These are phyloP conservation scores for Ibidorhyncha struthersii DNA, from an alignment of 2,113 vertebrate species.

Conservation along the genomic window DNA sequence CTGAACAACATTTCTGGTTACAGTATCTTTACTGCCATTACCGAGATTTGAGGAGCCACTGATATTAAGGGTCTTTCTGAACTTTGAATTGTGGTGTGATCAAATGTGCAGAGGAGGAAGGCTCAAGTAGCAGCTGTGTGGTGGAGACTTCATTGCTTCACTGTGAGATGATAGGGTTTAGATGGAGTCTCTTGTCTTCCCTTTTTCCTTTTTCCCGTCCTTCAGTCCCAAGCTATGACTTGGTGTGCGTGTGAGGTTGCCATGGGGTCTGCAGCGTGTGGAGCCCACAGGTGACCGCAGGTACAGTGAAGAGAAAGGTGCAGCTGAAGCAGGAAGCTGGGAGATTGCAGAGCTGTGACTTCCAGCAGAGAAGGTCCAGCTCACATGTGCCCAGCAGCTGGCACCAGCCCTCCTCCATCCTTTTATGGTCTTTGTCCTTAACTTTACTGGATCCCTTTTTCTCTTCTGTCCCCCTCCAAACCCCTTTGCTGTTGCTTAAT, in stretches of 20 bases:
- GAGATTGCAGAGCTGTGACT: too few species aligned
- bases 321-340: not conserved
- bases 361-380: not conserved
- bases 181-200: not conserved
- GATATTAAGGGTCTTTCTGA: not conserved
- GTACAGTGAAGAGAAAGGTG: not conserved
- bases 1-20: not conserved
- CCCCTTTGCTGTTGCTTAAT: not conserved
- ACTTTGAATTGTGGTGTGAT: not conserved
- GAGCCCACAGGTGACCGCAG: not conserved
- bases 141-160: not conserved
- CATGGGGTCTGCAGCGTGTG: too few species aligned
- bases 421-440: not conserved
- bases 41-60: not conserved
- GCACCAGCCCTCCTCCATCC: not conserved
- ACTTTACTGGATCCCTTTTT: not conserved
- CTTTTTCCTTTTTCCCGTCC: not conserved
- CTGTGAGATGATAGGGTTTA: fast-evolving
- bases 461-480: not conserved
- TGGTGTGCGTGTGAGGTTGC: not conserved
- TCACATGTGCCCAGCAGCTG: not conserved
- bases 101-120: not conserved
- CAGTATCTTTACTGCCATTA: not conserved
- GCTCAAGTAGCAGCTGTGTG: not conserved
- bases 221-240: not conserved